Conservation (phyloP, 1,140 invertebrate species). For the Nomia melanderi region DNA sequence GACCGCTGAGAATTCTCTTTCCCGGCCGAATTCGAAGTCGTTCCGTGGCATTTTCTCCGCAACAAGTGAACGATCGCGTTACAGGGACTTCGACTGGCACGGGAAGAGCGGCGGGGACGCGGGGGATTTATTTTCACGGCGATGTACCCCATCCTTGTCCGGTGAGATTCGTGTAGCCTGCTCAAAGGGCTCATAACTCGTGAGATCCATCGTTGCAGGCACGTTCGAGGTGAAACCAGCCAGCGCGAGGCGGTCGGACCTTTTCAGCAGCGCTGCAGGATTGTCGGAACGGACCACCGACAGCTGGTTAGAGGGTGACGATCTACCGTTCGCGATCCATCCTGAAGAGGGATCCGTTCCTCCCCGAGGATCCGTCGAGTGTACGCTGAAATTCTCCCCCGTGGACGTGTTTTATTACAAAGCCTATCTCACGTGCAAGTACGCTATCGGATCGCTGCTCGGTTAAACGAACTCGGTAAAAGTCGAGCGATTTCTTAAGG, state of each 20-base stretch:
- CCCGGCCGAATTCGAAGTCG: conserved; percentile 34
- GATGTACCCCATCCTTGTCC: neutral
- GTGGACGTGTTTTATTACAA: conserved; percentile 71
- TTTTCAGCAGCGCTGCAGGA: conserved; percentile 66
- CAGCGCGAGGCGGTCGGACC: conserved; percentile 47
- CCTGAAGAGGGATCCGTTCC: conserved; percentile 66
- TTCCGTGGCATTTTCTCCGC: conserved; percentile 43
- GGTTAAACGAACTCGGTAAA: no score
- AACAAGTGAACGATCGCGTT: neutral
- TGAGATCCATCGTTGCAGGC: neutral
- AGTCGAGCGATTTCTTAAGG: no score
- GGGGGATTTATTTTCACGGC: neutral
- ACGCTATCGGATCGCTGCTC: conserved; percentile 6
- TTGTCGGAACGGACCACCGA: conserved; percentile 65
- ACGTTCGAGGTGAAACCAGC: conserved; percentile 18
- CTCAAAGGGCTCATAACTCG: neutral
- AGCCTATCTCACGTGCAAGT: conserved; percentile 69
- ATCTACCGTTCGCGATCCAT: conserved; percentile 68
- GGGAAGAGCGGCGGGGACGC: neutral
- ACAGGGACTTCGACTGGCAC: neutral
- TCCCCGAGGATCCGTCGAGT: conserved; percentile 57
- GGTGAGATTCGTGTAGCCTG: conserved; percentile 1
- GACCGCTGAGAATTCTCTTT: neutral
- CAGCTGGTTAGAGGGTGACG: conserved; percentile 68
- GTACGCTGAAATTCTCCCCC: conserved; percentile 66